Percentiles rank a stretch among this genome's conserved stretches.
Evolutionary conservation across 92 coral and sea anemone species (phyloP).

Genomic region (Palythoa grandis): DNA sequence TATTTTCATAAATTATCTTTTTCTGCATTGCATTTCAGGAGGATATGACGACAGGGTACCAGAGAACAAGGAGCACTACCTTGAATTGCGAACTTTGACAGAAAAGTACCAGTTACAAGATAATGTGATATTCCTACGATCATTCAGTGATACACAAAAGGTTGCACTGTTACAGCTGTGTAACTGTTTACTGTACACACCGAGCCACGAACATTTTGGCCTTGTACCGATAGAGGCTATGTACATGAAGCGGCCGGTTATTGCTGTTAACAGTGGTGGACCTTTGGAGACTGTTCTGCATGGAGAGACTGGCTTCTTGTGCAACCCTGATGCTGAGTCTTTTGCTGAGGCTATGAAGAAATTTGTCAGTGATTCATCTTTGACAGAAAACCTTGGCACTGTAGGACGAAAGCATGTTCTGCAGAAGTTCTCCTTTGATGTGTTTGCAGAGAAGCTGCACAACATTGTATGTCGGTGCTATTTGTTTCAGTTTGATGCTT

Average conservation of each 20-base stretch:
- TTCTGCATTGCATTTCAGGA: slow-evolving; percentile 54
- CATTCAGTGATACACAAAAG: slow-evolving; percentile 90
- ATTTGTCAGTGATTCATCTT: slow-evolving; percentile 69
- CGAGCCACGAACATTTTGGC: slow-evolving; percentile 98
- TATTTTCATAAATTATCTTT: too few relatives aligned
- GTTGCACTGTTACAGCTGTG: slow-evolving; percentile 74
- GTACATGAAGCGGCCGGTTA: slow-evolving; percentile 92
- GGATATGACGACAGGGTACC: slow-evolving; percentile 95
- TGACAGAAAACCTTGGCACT: slow-evolving; percentile 73
- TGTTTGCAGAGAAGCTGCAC: slow-evolving; percentile 88
- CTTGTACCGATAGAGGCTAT: slow-evolving; percentile 98
- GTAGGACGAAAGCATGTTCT: slow-evolving; percentile 84
- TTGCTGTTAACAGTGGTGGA: slow-evolving; percentile 96
- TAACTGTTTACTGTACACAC: slow-evolving; percentile 90
- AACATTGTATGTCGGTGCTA: slow-evolving; percentile 91
- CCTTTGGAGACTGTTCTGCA: slow-evolving; percentile 92
- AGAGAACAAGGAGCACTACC: slow-evolving; percentile 92
- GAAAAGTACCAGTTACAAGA: slow-evolving; percentile 74
- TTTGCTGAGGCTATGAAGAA: slow-evolving; percentile 90
- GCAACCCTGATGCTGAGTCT: slow-evolving; percentile 92
- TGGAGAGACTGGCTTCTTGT: slow-evolving; percentile 88
- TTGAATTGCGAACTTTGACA: slow-evolving; percentile 82
- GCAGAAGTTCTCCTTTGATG: slow-evolving; percentile 97
- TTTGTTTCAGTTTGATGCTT: slow-evolving; percentile 86
- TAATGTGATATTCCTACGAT: slow-evolving; percentile 88